Conservation (phyloP, 1,140 invertebrate genomes). For the Tetramorium simillimum region DNA sequence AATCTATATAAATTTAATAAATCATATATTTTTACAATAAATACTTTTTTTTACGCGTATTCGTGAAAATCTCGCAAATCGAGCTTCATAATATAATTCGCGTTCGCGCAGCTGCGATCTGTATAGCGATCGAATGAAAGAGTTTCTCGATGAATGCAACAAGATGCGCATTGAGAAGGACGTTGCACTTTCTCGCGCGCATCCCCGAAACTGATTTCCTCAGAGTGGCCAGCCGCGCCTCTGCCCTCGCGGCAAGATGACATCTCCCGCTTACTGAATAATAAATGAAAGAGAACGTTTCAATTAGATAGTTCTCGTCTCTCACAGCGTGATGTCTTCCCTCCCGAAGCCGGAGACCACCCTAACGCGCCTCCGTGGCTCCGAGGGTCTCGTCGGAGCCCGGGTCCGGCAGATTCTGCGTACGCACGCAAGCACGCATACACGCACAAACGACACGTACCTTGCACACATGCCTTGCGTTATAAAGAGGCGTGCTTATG, state of each 20-base stretch:
- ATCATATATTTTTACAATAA: background rate
- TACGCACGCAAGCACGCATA: conserved; percentile 22
- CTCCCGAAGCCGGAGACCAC: conserved; percentile 72
- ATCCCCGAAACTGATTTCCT: conserved; percentile 64
- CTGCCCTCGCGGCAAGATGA: conserved; percentile 72
- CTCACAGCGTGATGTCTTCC: conserved; percentile 78
- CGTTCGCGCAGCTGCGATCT: background rate
- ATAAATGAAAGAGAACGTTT: conserved; percentile 82
- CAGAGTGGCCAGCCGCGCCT: conserved; percentile 34
- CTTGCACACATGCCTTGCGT: background rate
- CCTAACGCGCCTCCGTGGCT: conserved; percentile 58
- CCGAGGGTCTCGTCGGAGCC: conserved; percentile 37
- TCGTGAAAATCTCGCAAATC: background rate
- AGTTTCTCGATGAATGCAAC: conserved; percentile 11
- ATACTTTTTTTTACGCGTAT: too few relatives aligned
- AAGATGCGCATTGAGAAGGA: conserved; percentile 1
- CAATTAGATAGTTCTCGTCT: conserved; percentile 81
- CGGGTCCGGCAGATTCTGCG: conserved; percentile 15
- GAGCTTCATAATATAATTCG: background rate
- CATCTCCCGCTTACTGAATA: conserved; percentile 77
- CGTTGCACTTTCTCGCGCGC: conserved; percentile 23
- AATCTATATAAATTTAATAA: background rate
- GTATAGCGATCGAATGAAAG: background rate
- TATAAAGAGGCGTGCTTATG: conserved; percentile 72
- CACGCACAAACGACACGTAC: background rate